These are phyloP conservation scores for Lutraria lutraria DNA, from an alignment of 2,888 invertebrate species.

Conservation along the genomic window DNA sequence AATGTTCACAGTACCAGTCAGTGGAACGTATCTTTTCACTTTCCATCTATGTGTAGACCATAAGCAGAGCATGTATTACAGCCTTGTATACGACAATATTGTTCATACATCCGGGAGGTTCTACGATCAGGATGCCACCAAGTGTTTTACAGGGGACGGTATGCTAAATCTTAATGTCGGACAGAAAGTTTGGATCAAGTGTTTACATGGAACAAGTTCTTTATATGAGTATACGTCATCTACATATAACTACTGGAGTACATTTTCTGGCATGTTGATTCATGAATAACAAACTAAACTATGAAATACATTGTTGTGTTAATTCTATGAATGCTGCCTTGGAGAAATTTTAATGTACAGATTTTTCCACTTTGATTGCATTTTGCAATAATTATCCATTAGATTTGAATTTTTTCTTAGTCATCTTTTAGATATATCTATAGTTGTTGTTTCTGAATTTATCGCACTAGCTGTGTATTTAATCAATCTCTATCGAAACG, in stretches of 20 bases:
- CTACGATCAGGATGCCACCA: not conserved
- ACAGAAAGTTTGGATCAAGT: slow-evolving; percentile 21
- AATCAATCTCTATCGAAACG: no score
- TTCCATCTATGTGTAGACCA: slow-evolving; percentile 21
- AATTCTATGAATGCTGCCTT: no score
- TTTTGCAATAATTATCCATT: no score
- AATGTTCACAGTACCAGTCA: not conserved
- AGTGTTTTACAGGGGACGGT: not conserved
- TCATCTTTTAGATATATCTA: no score
- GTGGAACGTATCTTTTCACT: not conserved
- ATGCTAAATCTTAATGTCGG: not conserved
- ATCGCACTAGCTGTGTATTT: no score
- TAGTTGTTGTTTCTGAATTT: no score
- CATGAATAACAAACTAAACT: not conserved
- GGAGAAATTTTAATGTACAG: no score
- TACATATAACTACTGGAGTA: slow-evolving; percentile 13
- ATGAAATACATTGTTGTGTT: no score
- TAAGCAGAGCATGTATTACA: not conserved
- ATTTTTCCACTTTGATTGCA: no score
- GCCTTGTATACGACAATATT: not conserved
- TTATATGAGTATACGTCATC: slow-evolving; percentile 3
- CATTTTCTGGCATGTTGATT: slow-evolving; percentile 17
- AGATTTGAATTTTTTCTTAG: no score
- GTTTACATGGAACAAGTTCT: not conserved
- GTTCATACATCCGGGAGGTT: slow-evolving; percentile 9